These are phyloP conservation scores for Solea senegalensis DNA, from an alignment of 2,113 vertebrate species.

Conservation along the genomic window DNA sequence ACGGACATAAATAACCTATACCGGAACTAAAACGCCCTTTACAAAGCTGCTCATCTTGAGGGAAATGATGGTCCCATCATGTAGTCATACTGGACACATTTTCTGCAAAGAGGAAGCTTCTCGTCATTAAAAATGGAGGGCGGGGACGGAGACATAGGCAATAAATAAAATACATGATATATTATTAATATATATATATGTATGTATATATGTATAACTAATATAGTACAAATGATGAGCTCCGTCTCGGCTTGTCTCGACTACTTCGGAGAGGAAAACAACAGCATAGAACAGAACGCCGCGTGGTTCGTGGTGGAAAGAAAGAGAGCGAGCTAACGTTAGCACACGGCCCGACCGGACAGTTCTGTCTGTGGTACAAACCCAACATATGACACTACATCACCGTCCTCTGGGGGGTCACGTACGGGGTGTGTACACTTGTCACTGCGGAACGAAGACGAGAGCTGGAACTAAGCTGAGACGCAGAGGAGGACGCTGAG, in stretches of 20 bases:
- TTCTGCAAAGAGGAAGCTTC: constrained; percentile 38
- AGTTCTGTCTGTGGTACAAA: not conserved
- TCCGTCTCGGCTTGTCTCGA: constrained; percentile 50
- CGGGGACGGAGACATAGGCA: constrained; percentile 41
- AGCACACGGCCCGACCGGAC: constrained; percentile 3
- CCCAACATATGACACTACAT: not conserved
- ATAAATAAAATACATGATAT: constrained; percentile 79
- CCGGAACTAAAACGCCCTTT: constrained; percentile 26
- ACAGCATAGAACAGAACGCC: constrained; percentile 1
- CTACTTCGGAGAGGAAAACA: constrained; percentile 32
- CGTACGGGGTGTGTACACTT: too few species aligned
- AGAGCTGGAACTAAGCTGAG: too few species aligned
- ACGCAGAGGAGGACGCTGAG: not conserved
- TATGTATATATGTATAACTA: constrained; percentile 77
- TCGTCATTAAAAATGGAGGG: constrained; percentile 41
- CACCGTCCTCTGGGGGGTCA: not conserved
- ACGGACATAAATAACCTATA: constrained; percentile 75
- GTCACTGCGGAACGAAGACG: too few species aligned
- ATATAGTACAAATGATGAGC: constrained; percentile 64
- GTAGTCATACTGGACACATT: constrained; percentile 17
- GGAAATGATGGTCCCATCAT: constrained; percentile 51
- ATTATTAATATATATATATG: constrained; percentile 70
- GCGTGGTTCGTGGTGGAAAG: not conserved
- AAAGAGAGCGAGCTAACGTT: constrained; percentile 25
- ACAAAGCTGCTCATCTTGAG: constrained; percentile 30